Evolutionary conservation across 2,797 vertebrate genomes (phyloP).

Genomic region (Natrix natrix): DNA sequence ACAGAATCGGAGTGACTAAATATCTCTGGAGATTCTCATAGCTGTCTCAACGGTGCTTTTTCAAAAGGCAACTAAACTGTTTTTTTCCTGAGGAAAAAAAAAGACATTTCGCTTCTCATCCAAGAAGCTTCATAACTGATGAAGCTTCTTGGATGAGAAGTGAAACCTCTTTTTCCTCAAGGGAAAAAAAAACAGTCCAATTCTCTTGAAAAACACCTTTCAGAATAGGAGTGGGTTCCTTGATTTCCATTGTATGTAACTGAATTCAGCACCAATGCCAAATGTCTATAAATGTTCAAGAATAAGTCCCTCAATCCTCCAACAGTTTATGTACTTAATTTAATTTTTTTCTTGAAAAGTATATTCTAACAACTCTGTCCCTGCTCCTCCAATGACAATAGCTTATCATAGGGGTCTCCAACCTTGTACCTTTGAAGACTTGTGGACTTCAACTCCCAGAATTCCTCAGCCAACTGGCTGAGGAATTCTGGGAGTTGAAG

Average conservation of each 20-base stretch:
- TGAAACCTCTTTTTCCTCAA: neutral
- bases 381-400: neutral
- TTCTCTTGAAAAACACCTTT: neutral
- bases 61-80: neutral
- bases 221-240: neutral
- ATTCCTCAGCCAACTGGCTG: no score
- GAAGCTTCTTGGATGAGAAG: neutral
- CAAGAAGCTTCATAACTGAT: no score
- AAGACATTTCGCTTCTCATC: neutral
- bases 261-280: neutral
- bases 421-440: no score
- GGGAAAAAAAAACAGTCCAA: neutral
- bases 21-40: neutral
- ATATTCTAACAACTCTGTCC: neutral
- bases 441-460: no score
- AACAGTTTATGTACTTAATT: neutral
- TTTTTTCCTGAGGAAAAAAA: neutral
- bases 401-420: neutral
- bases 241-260: neutral
- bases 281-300: neutral
- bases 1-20: neutral
- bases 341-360: neutral
- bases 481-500: no score
- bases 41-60: neutral
- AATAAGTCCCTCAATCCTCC: neutral